Percentiles rank a stretch among this genome's conserved stretches.
Evolutionary conservation across 2,888 invertebrate genomes (phyloP).

Genomic region (Molorchus minor): DNA sequence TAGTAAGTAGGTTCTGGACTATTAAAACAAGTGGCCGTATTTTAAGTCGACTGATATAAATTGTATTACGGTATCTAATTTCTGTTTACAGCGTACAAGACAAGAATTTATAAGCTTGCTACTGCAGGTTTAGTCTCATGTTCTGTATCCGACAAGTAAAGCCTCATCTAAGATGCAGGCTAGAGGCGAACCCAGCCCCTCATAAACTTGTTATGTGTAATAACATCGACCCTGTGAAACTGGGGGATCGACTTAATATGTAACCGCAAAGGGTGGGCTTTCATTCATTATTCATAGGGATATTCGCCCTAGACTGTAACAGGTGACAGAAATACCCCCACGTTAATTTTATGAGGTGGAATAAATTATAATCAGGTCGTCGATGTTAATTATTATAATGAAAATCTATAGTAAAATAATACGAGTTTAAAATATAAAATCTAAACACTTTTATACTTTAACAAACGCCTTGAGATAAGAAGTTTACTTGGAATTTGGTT

Average conservation of each 20-base stretch:
- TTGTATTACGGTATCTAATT: not conserved
- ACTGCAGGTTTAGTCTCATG: too few relatives aligned
- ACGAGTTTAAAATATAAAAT: too few relatives aligned
- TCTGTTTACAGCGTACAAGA: not conserved
- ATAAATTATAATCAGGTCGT: not conserved
- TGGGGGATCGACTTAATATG: constrained; percentile 2
- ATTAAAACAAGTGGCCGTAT: not conserved
- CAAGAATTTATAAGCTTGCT: not conserved
- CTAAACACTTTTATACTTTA: too few relatives aligned
- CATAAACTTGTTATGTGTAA: constrained; percentile 17
- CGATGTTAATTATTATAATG: not conserved
- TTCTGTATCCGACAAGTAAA: not conserved
- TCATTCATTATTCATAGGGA: constrained; percentile 5
- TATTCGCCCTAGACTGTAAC: not conserved
- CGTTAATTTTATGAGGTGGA: not conserved
- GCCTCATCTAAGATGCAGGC: not conserved
- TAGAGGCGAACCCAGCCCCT: not conserved
- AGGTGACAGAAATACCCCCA: constrained; percentile 2
- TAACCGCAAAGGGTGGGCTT: constrained; percentile 1
- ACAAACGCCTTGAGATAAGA: too few relatives aligned
- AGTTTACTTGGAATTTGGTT: too few relatives aligned
- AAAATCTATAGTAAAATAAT: too few relatives aligned
- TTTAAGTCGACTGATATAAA: not conserved
- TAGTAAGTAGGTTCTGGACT: not conserved
- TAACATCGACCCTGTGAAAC: not conserved